These are phyloP conservation scores for Drosophila affinis DNA, from an alignment of 2,888 invertebrate genomes.

Conservation along the genomic window DNA sequence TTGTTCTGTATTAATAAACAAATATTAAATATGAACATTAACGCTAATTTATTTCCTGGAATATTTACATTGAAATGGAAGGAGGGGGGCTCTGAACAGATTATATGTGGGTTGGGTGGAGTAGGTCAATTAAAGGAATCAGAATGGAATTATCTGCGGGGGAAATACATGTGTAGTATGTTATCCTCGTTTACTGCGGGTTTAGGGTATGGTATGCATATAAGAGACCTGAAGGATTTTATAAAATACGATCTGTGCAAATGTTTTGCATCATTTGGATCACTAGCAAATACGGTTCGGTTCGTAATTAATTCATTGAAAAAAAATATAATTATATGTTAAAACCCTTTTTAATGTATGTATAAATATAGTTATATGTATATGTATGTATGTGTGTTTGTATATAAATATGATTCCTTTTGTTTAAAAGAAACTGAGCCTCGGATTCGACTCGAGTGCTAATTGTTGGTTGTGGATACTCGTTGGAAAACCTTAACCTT, in stretches of 20 bases:
- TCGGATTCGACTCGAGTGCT: conserved; percentile 13
- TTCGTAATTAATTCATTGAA: conserved; percentile 54
- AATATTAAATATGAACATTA: conserved; percentile 33
- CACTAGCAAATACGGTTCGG: conserved; percentile 67
- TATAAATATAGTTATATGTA: conserved; percentile 38
- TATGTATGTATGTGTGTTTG: conserved; percentile 18
- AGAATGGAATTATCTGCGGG: conserved; percentile 6
- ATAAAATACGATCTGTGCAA: conserved; percentile 51
- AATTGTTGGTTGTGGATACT: conserved; percentile 33
- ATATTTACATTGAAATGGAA: conserved; percentile 60
- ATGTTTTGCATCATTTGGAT: conserved; percentile 52
- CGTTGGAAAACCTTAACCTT: conserved; percentile 58
- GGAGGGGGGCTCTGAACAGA: background rate
- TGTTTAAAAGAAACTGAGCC: conserved; percentile 40
- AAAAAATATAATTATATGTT: conserved; percentile 44
- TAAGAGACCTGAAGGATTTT: conserved; percentile 10
- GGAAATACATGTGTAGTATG: conserved; percentile 16
- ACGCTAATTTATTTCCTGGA: conserved; percentile 55
- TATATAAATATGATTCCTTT: conserved; percentile 27
- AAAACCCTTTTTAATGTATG: conserved; percentile 30
- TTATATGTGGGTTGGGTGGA: conserved; percentile 7
- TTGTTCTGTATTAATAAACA: conserved; percentile 2
- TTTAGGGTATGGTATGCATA: conserved; percentile 31
- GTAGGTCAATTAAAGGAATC: background rate
- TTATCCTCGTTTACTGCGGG: conserved; percentile 7